Percentiles rank a stretch among this genome's conserved stretches.
phyloP scores from a whole-genome alignment of 2,113 vertebrate species.

The Sigmodon hispidus region DNA sequence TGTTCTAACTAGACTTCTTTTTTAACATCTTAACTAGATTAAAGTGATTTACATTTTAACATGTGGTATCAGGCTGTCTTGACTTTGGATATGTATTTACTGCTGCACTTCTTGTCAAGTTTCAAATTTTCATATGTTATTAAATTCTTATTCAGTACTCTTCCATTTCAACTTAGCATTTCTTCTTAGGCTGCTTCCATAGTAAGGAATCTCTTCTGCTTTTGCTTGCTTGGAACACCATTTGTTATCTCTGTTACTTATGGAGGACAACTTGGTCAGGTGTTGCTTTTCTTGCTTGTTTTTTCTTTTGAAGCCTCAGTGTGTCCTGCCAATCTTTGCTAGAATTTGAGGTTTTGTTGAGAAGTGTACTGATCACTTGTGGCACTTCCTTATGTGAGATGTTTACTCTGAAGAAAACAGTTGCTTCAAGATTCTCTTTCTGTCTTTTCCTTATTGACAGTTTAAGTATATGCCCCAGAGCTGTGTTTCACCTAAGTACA shows the following conservation, averaged over 20 bases:
- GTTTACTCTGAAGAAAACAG: neutral
- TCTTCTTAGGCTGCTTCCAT: neutral
- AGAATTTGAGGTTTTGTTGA: neutral
- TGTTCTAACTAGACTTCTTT: neutral
- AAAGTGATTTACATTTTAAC: neutral
- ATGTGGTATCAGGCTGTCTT: no score
- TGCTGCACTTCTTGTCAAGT: neutral
- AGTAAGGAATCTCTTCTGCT: neutral
- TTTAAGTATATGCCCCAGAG: neutral
- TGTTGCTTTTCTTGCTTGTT: neutral
- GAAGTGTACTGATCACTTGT: neutral
- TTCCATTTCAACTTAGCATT: neutral
- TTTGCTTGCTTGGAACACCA: neutral
- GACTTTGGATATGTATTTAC: neutral
- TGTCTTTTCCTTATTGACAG: neutral
- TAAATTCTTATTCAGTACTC: neutral
- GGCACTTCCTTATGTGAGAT: neutral
- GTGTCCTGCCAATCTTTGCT: neutral
- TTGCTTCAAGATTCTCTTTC: neutral
- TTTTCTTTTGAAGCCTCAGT: neutral
- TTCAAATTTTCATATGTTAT: neutral
- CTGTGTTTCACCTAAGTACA: neutral
- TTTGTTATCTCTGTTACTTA: neutral
- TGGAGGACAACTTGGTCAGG: neutral
- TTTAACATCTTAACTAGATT: neutral